Evolutionary conservation across 1,140 invertebrate species (phyloP).

Genomic region (Drosophila tristis): DNA sequence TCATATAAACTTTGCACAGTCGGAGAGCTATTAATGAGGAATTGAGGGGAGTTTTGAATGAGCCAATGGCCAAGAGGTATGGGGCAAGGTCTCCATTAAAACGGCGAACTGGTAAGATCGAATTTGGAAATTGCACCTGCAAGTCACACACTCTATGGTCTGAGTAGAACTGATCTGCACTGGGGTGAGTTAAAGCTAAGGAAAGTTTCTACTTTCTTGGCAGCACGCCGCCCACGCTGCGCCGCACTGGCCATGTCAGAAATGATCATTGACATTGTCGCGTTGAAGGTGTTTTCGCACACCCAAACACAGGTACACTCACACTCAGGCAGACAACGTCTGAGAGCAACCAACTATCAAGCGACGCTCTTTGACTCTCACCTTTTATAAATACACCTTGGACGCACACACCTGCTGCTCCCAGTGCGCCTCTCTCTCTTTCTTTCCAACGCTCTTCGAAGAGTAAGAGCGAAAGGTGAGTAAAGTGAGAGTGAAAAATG

Average conservation of each 20-base stretch:
- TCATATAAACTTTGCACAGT: no score
- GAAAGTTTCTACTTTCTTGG: constrained; percentile 63
- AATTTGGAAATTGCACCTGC: constrained; percentile 24
- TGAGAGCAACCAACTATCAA: not conserved
- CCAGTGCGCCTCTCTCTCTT: not conserved
- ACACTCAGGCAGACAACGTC: constrained; percentile 26
- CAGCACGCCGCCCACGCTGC: constrained; percentile 60
- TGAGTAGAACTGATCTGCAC: constrained; percentile 45
- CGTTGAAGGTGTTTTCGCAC: constrained; percentile 71
- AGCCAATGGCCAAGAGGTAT: not conserved
- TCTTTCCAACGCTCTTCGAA: no score
- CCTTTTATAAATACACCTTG: constrained; percentile 38
- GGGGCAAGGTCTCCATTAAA: no score
- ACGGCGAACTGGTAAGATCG: no score
- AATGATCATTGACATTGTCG: constrained; percentile 83
- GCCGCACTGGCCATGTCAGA: constrained; percentile 57
- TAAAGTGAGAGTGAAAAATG: constrained; percentile 30
- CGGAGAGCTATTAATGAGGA: no score
- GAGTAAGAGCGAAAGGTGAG: constrained; percentile 35
- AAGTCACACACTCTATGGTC: constrained; percentile 37
- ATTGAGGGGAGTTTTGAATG: not conserved
- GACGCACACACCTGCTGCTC: constrained; percentile 60
- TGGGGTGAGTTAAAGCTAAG: constrained; percentile 41
- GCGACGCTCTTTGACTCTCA: constrained; percentile 21
- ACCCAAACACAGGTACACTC: constrained; percentile 12